A percentile compares a stretch with the other conserved stretches of the same genome.
phyloP scores from a whole-genome alignment of 92 coral and sea anemone species.

The Parazoanthus darwini region DNA sequence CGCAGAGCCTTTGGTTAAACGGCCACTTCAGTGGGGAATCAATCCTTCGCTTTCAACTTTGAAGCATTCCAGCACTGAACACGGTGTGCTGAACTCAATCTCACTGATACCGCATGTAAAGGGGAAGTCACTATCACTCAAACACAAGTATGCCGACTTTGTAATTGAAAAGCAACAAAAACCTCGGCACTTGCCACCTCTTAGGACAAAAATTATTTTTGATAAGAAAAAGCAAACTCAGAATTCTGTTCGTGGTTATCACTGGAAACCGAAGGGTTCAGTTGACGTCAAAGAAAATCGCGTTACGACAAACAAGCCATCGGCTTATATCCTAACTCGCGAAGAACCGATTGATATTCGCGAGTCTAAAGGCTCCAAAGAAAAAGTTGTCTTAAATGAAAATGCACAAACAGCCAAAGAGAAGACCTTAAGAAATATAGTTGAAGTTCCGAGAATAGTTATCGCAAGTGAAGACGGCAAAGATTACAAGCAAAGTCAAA shows the following conservation, averaged over 20 bases:
- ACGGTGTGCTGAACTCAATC: neutral
- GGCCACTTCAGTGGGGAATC: conserved; percentile 81
- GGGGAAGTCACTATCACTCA: conserved; percentile 19
- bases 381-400: neutral
- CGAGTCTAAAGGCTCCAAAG: neutral
- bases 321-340: neutral
- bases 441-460: neutral
- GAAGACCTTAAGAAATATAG: neutral
- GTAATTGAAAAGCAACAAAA: neutral
- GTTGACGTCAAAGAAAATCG: neutral
- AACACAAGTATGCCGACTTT: neutral
- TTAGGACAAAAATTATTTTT: conserved; percentile 12
- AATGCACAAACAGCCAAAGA: neutral
- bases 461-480: neutral
- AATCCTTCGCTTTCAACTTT: conserved; percentile 39
- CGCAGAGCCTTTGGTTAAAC: conserved; percentile 71
- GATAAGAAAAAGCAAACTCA: conserved; percentile 1
- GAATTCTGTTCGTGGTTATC: conserved; percentile 4
- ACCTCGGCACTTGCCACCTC: conserved; percentile 9
- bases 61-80: neutral
- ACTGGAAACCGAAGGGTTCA: conserved; percentile 4
- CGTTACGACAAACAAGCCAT: neutral
- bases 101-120: conserved; percentile 22
- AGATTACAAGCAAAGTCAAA: neutral
- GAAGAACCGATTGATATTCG: neutral